Evolutionary conservation across 2,113 vertebrate species (phyloP).

Genomic region (Phyllostomus hastatus): DNA sequence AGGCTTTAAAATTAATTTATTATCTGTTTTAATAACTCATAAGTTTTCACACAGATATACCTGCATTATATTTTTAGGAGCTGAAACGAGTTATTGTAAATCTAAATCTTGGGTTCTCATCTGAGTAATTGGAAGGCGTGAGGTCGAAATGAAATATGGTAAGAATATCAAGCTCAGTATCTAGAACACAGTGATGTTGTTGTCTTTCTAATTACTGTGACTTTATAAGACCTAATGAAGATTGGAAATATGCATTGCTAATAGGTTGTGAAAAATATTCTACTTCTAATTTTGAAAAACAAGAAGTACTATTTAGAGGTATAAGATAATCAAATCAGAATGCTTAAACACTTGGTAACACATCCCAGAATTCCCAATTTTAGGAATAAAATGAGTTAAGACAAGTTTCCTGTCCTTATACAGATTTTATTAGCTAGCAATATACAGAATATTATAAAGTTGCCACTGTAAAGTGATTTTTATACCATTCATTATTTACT

Average conservation of each 20-base stretch:
- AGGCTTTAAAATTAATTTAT: neutral
- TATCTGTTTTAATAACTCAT: neutral
- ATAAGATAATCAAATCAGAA: conserved; percentile 32
- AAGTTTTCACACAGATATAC: neutral
- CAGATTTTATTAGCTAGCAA: conserved; percentile 53
- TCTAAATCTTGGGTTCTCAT: neutral
- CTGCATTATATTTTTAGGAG: neutral
- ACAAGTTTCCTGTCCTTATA: conserved; percentile 20
- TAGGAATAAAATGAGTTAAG: conserved; percentile 43
- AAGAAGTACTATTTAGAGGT: conserved; percentile 5
- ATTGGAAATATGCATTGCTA: conserved; percentile 22
- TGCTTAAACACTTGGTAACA: neutral
- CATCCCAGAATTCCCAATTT: neutral
- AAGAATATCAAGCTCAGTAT: neutral
- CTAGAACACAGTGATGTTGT: neutral
- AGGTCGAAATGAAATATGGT: neutral
- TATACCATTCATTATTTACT: conserved; percentile 67
- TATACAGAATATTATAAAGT: conserved; percentile 36
- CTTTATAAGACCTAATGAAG: conserved; percentile 39
- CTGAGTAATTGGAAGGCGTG: neutral
- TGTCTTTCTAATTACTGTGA: conserved; percentile 50
- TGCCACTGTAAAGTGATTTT: conserved; percentile 55
- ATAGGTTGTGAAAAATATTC: conserved; percentile 21
- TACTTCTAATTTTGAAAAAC: conserved; percentile 47
- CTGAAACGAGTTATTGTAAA: neutral